phyloP scores from a whole-genome alignment of 2,888 invertebrate species.

The Apotomis betuletana region DNA sequence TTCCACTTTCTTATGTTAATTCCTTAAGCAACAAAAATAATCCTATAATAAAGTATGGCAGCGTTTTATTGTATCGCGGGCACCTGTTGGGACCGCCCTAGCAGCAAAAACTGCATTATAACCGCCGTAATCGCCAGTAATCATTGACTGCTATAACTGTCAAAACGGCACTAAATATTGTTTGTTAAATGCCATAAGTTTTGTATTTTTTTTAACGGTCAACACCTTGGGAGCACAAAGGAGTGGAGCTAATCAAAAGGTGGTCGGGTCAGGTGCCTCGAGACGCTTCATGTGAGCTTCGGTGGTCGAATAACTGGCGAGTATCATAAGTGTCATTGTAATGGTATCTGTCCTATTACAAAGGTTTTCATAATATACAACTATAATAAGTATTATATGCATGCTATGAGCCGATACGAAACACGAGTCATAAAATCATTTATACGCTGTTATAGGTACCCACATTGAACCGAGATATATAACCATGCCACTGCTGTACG shows the following conservation, averaged over 20 bases:
- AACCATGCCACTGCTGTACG: too few species aligned
- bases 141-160: constrained; percentile 81
- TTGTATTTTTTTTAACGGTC: constrained; percentile 76
- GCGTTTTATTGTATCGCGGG: constrained; percentile 49
- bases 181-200: constrained; percentile 79
- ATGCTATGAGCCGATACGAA: neutral
- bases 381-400: neutral
- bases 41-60: constrained; percentile 47
- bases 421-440: too few species aligned
- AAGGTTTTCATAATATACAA: neutral
- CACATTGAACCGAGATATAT: too few species aligned
- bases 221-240: constrained; percentile 76
- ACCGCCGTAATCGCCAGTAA: constrained; percentile 73
- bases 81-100: constrained; percentile 70
- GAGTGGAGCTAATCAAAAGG: constrained; percentile 60
- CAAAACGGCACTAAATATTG: constrained; percentile 82
- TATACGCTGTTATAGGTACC: too few species aligned
- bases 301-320: constrained; percentile 18
- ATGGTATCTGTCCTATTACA: constrained; percentile 19
- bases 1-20: constrained; percentile 30
- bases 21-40: constrained; percentile 44
- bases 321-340: constrained; percentile 45
- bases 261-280: constrained; percentile 62
- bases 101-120: constrained; percentile 67
- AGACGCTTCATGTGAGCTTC: constrained; percentile 21